Conservation (phyloP, 37 sponge, comb jelly and placozoan species). For the Chondrosia reniformis region DNA sequence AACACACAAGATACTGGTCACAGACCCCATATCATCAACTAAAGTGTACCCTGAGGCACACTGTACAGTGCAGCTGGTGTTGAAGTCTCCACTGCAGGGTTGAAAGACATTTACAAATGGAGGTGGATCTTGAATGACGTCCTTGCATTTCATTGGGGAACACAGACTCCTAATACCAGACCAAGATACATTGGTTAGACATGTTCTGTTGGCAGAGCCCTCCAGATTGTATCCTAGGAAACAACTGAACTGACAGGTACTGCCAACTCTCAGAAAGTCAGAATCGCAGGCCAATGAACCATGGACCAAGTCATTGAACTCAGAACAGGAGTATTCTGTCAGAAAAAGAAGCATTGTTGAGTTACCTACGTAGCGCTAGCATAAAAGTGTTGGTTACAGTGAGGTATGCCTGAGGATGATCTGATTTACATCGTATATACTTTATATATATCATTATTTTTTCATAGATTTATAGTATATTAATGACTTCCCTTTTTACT, state of each 20-base stretch:
- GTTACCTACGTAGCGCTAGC: too few species aligned
- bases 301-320: not conserved
- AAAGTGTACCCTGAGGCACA: not conserved
- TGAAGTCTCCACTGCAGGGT: constrained; percentile 6
- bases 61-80: not conserved
- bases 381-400: too few species aligned
- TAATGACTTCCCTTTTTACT: not conserved
- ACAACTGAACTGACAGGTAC: not conserved
- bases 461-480: too few species aligned
- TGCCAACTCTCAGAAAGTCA: not conserved
- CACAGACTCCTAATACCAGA: not conserved
- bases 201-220: not conserved
- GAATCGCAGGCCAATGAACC: not conserved
- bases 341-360: not conserved
- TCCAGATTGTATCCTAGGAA: not conserved
- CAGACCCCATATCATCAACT: not conserved
- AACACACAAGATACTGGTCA: not conserved
- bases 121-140: not conserved
- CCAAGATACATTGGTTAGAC: not conserved
- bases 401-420: too few species aligned
- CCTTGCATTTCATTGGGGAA: not conserved
- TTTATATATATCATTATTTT: too few species aligned
- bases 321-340: constrained; percentile 5
- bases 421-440: too few species aligned
- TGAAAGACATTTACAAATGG: constrained; percentile 7